Base-by-base conservation (phyloP, 2,797 vertebrate species). In the Loris lydekkerianus region DNA sequence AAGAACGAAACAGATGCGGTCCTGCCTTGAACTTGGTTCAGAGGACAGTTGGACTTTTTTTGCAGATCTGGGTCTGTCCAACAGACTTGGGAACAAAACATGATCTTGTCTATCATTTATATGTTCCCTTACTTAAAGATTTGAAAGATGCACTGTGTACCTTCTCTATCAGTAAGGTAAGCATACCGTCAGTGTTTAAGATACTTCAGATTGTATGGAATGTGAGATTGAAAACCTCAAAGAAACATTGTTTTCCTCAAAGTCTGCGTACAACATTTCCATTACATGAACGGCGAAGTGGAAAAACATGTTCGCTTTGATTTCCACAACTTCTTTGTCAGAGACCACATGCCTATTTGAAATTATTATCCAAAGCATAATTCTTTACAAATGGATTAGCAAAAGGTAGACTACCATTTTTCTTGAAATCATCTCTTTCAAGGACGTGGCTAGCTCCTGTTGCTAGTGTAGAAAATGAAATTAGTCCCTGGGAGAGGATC, bases 401-500 rank as follows among this genome's bases (percentile, higher is more conserved):
- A 97, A 96, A 92, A 61, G 43, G 43, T 27, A 97, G 92, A 94
- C 85, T 92, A 95, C 95, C 92, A 96, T 97, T 98, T 97, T 89
- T 96, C 95, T 97, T 60, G 84, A 88, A 97, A 96, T 97, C 82
- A 96, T 92, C 97, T 94, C 92, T 94, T 97, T 98, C 95, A 97
- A 98, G 97, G 97, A 98, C 92, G 93, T 97, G 95, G 97, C 97
- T 98, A 98, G 96, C 91, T 97, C 97, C 97, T 95, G 78, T 96
- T 97, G 94, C 97, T 97, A 95, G 94, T 96, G 95, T 94, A 97
- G 97, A 98, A 98, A 98, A 98, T 97, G 97, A 98, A 98, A 98
- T 98, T 93, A 98, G 97, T 98, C 98, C 98, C 98, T 98, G 65
- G 82, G 98, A 98, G 98, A 98, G 98, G 97, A 98, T 98, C 94